Evolutionary conservation across 2,113 vertebrate genomes (phyloP), one percentile per base, ranked within the genome.

Genomic region (Argyrosomus japonicus): DNA sequence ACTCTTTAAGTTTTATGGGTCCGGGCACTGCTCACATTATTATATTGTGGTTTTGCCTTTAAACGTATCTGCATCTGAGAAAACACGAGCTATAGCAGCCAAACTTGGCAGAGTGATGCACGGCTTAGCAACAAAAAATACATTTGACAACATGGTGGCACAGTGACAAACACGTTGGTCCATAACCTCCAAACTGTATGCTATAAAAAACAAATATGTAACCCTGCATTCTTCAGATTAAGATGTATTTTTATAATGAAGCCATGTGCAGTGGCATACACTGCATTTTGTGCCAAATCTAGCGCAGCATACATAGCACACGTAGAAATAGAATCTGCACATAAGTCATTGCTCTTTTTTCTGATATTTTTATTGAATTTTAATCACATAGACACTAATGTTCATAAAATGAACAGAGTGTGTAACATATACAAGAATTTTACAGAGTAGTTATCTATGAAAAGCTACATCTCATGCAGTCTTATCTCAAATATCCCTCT

Each of bases 221-320:
- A 32, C 53, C 58, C 15, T 47, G 17, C 50, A 58, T 74, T 83
- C 53, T n/a, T 61, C 51, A 61, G 13, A 36, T 75, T 29, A 51
- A 23, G 19, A 25, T 50, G n/a, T 10, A 53, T 54, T 25, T 68
- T 68, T 48, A 21, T 45, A 45, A 45, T 51, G 12, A 64, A 51
- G n/a, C 32, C 10, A 36, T 60, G 40, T 17, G 21, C 51, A 51
- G 6, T n/a, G 25, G 11, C 12, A 2, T 8, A 9, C 19, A 51
- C 62, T 67, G 14, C n/a, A 36, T 40, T 29, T 45, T 58, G n/a
- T 53, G 19, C 23, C 63, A 64, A 50, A 77, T 60, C 50, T n/a
- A 5, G 27, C 48, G 14, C 19, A 63, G 47, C 15, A 13, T 11
- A 5, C 27, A 32, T 18, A 17, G 15, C 23, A 18, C 18, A 65